A percentile compares a stretch with the other conserved stretches of the same genome.
Evolutionary conservation across 2,113 vertebrate species (phyloP).

Genomic region (Pelecanus crispus): DNA sequence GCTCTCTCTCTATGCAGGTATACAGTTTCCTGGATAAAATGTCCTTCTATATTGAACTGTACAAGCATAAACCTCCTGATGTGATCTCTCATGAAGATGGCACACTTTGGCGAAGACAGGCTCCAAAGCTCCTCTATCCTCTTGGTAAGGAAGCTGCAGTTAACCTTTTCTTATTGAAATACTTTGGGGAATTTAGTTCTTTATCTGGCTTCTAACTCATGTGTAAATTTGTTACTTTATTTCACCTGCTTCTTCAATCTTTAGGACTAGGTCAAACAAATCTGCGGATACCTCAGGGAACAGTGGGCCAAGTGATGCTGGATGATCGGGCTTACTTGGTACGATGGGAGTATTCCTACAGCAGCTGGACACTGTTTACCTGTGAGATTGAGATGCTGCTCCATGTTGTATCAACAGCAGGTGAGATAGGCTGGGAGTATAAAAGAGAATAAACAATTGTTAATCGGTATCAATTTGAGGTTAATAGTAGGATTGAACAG

Average conservation of each 20-base stretch:
- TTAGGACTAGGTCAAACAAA: conserved; percentile 87
- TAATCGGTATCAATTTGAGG: neutral
- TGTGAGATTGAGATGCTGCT: conserved; percentile 98
- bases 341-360: conserved; percentile 94
- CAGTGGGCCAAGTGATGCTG: conserved; percentile 86
- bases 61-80: conserved; percentile 90
- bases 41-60: conserved; percentile 93
- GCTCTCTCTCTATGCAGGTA: conserved; percentile 73
- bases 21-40: conserved; percentile 97
- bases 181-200: neutral
- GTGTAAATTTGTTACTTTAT: neutral
- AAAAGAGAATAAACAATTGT: neutral
- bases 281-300: conserved; percentile 91
- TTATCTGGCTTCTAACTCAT: neutral
- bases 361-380: conserved; percentile 95
- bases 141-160: conserved; percentile 75
- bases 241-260: neutral
- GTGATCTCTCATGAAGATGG: conserved; percentile 90
- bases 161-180: neutral
- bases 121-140: conserved; percentile 90
- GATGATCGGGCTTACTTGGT: conserved; percentile 85
- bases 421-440: conserved; percentile 60
- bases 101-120: conserved; percentile 88
- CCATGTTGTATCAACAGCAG: conserved; percentile 96
- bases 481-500: neutral